Base-by-base conservation (phyloP, 2,888 invertebrate species). In the Ferdinandea cuprea region DNA sequence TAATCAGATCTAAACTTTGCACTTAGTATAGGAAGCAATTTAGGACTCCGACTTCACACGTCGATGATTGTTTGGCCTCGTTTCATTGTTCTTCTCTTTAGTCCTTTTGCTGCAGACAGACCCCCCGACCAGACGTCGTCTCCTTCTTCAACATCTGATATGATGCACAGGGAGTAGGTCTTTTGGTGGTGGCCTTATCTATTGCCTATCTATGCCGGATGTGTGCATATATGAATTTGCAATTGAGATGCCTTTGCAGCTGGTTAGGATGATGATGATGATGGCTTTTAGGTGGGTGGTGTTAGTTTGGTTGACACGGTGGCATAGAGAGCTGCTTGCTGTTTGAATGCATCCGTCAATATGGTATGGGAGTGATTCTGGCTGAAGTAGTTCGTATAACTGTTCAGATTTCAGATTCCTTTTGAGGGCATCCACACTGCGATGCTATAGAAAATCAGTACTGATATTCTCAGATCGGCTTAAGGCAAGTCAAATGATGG, bases 1-100 rank as follows among this genome's bases (percentile, higher is more conserved):
- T 77, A 77, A 83, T 83, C 81, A 83, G 81, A 83, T 83, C 81
- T 83, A 77, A 77, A 77, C 81, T 77, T 72, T 83, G 81, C 72
- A 72, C 77, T 81, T 68, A 66, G 40, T 59, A n/a, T n/a, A 81
- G 77, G 77, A 83, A 83, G 77, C 77, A 77, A 81, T 81, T 76
- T 71, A 81, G 65, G 81, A 71, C 63, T 63, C 30, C 63, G 76
- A 83, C 81, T 83, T 83, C 77, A 83, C 81, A 83, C 81, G 77
- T 77, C 65, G 77, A 66, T 77, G 77, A 44, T 37, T 61, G 77
- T 56, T 68, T 83, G 77, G 61, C 81, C 81, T 58, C 77, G 48
- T 80, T 79, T 73, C 52, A 66, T 46, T 17, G 13, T 48, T 68
- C 25, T 35, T 46, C 54, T 28, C 9, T 28, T 48, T 28, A 35